Percentiles rank a stretch among this genome's conserved stretches.
phyloP scores from a whole-genome alignment of 2,797 vertebrate species.

The Neostethus bicornis region DNA sequence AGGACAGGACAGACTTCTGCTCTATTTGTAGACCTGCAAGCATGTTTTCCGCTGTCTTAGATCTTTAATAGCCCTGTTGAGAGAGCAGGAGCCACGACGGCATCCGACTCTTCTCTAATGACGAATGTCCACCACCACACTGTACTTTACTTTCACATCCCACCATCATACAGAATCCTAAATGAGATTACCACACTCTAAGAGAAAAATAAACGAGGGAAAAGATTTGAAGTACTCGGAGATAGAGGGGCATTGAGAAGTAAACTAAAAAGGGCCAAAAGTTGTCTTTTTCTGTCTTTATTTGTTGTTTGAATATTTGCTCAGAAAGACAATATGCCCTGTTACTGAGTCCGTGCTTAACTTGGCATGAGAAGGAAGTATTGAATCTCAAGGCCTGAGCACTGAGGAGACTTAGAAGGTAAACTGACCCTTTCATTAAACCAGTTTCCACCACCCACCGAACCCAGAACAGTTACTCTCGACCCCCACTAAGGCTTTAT shows the following conservation, averaged over 20 bases:
- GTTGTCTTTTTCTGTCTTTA: conserved; percentile 34
- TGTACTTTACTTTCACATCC: conserved; percentile 18
- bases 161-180: conserved; percentile 26
- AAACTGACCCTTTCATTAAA: conserved; percentile 49
- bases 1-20: conserved; percentile 48
- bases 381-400: conserved; percentile 24
- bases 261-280: conserved; percentile 29
- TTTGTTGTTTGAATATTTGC: conserved; percentile 51
- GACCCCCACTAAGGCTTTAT: conserved; percentile 46
- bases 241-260: conserved; percentile 22
- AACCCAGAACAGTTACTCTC: conserved; percentile 64
- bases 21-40: conserved; percentile 52
- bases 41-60: conserved; percentile 50
- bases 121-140: conserved; percentile 37
- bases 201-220: conserved; percentile 30
- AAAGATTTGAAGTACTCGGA: no score
- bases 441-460: conserved; percentile 55
- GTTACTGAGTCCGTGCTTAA: conserved; percentile 28
- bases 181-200: conserved; percentile 52
- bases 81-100: conserved; percentile 50
- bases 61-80: conserved; percentile 61
- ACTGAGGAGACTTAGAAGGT: conserved; percentile 18
- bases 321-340: conserved; percentile 47
- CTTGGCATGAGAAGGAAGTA: conserved; percentile 47
- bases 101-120: conserved; percentile 46